Conservation (phyloP, 2,888 invertebrate species). For the Brenthis ino region DNA sequence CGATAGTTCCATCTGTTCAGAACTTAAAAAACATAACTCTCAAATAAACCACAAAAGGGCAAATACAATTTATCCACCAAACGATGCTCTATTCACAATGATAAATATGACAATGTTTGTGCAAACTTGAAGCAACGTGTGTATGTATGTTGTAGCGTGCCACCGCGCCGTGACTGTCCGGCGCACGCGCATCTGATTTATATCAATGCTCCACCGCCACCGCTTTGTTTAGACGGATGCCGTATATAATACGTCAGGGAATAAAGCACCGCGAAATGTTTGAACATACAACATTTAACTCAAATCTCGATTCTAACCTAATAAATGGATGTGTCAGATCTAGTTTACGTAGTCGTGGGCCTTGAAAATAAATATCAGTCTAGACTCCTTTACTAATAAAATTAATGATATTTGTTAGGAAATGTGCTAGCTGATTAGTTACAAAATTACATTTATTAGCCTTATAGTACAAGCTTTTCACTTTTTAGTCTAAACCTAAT, state of each 20-base stretch:
- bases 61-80: not conserved
- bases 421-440: too few relatives aligned
- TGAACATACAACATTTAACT: constrained; percentile 6
- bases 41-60: constrained; percentile 6
- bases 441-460: too few relatives aligned
- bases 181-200: constrained; percentile 59
- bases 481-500: too few relatives aligned
- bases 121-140: constrained; percentile 28
- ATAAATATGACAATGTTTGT: constrained; percentile 17
- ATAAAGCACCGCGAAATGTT: constrained; percentile 42
- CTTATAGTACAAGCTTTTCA: too few relatives aligned
- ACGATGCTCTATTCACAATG: constrained; percentile 6
- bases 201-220: constrained; percentile 37
- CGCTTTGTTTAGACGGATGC: constrained; percentile 48
- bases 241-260: constrained; percentile 47
- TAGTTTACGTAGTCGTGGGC: constrained; percentile 19
- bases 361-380: not conserved
- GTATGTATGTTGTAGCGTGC: constrained; percentile 33
- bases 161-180: constrained; percentile 44
- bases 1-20: too few relatives aligned
- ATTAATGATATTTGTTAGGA: not conserved
- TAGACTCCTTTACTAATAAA: not conserved
- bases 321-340: constrained; percentile 22
- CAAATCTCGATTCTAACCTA: constrained; percentile 20
- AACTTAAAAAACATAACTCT: not conserved